Percentiles rank a stretch among this genome's conserved stretches.
Evolutionary conservation across 2,113 vertebrate genomes (phyloP).

Genomic region (Lota lota): DNA sequence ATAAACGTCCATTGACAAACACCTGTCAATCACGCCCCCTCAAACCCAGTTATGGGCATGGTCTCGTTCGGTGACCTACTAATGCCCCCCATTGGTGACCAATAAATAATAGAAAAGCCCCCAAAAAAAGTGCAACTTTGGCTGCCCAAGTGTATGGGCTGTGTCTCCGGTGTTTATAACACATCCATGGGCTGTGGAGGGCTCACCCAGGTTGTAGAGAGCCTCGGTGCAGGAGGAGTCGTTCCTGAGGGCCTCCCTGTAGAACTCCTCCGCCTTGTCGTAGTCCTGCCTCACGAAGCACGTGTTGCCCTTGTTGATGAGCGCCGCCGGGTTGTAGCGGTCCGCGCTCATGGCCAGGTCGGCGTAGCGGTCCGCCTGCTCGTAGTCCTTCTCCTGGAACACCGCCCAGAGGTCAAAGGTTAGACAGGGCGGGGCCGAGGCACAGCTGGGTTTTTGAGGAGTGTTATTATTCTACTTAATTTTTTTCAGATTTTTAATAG

Average conservation of each 20-base stretch:
- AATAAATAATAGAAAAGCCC: too few relatives aligned
- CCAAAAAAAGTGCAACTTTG: too few relatives aligned
- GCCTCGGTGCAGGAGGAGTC: slow-evolving; percentile 96
- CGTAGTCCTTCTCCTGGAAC: slow-evolving; percentile 86
- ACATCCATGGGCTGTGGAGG: too few relatives aligned
- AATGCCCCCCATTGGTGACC: too few relatives aligned
- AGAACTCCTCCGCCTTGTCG: slow-evolving; percentile 94
- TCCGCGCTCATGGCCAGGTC: slow-evolving; percentile 92
- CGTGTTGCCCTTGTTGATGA: slow-evolving; percentile 95
- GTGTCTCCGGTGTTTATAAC: too few relatives aligned
- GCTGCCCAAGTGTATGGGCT: too few relatives aligned
- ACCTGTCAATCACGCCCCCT: too few relatives aligned
- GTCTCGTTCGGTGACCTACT: too few relatives aligned
- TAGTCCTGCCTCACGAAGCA: slow-evolving; percentile 85
- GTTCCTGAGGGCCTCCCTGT: slow-evolving; percentile 92
- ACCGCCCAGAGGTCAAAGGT: neutral
- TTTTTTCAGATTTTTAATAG: too few relatives aligned
- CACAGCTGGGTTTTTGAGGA: neutral
- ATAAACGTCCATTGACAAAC: too few relatives aligned
- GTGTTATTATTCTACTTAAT: neutral
- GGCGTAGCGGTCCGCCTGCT: slow-evolving; percentile 88
- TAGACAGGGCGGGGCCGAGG: too few relatives aligned
- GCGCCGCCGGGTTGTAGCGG: slow-evolving; percentile 91
- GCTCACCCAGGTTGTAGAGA: slow-evolving; percentile 90
- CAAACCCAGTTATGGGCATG: too few relatives aligned